Percentiles rank a stretch among this genome's conserved stretches.
Conservation (phyloP, 2,797 vertebrate genomes). For the Notoglanidium macrostoma region DNA sequence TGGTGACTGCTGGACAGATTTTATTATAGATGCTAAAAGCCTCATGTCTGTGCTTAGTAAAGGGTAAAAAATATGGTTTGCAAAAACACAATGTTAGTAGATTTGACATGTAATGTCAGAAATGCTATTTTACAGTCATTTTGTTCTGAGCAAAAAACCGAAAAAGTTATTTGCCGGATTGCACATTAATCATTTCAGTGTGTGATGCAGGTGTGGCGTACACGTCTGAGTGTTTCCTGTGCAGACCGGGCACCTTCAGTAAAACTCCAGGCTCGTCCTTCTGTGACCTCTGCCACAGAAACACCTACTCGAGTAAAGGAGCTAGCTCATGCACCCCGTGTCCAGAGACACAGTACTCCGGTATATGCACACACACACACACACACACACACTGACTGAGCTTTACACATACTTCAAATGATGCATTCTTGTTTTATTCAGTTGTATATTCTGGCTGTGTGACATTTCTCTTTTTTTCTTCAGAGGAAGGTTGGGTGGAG, state of each 20-base stretch:
- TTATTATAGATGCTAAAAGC: neutral
- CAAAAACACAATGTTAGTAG: neutral
- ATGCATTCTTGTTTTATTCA: neutral
- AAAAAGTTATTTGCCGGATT: neutral
- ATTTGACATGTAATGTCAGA: neutral
- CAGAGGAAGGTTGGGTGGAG: constrained; percentile 87
- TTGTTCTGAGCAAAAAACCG: neutral
- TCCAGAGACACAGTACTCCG: constrained; percentile 84
- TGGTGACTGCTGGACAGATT: neutral
- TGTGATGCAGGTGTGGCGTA: constrained; percentile 87
- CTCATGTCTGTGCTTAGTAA: neutral
- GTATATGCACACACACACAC: constrained; percentile 65
- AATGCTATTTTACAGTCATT: neutral
- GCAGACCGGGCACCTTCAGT: constrained; percentile 91
- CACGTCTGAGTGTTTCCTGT: constrained; percentile 93
- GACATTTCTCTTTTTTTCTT: constrained; percentile 38
- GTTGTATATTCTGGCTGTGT: neutral
- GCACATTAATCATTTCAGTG: neutral
- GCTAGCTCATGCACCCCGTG: constrained; percentile 89
- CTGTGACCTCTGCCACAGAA: constrained; percentile 86
- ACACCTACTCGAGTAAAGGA: constrained; percentile 88
- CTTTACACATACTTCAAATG: neutral
- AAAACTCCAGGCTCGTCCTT: constrained; percentile 83
- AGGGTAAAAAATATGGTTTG: neutral
- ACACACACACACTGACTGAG: neutral